These are phyloP conservation scores for Rhopalosiphum padi DNA, from an alignment of 1,140 invertebrate species.

Conservation along the genomic window DNA sequence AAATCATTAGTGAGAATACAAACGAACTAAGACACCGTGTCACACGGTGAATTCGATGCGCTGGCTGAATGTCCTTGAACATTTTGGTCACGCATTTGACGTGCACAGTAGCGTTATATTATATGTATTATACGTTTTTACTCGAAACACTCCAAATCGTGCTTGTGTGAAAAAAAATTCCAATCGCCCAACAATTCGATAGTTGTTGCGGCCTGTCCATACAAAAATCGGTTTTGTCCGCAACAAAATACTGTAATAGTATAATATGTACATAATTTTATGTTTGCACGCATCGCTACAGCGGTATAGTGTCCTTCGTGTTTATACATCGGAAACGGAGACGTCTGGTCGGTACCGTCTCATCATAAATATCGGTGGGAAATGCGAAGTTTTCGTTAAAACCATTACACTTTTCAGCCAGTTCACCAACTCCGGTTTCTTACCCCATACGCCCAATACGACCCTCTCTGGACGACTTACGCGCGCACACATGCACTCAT, in stretches of 20 bases:
- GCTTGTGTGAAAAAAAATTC: neutral
- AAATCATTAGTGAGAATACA: slow-evolving; percentile 3
- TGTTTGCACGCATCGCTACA: neutral
- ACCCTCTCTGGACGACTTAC: neutral
- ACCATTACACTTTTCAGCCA: neutral
- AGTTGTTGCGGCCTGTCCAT: neutral
- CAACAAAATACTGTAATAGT: no score
- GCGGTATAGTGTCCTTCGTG: neutral
- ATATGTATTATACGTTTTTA: neutral
- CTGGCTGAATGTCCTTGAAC: neutral
- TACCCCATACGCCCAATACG: neutral
- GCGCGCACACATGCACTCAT: neutral
- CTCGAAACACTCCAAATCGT: neutral
- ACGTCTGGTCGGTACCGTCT: neutral
- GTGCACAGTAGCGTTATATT: neutral
- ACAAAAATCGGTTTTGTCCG: neutral
- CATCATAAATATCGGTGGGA: neutral
- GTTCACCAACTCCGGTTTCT: neutral
- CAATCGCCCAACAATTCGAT: neutral
- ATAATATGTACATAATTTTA: no score
- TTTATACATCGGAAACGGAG: neutral
- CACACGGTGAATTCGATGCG: slow-evolving; percentile 1
- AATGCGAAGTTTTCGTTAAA: neutral
- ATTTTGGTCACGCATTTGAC: slow-evolving; percentile 18
- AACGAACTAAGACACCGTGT: slow-evolving; percentile 32